These are phyloP conservation scores for Euura saliciscinereae DNA, from an alignment of 1,140 invertebrate genomes.

Conservation along the genomic window DNA sequence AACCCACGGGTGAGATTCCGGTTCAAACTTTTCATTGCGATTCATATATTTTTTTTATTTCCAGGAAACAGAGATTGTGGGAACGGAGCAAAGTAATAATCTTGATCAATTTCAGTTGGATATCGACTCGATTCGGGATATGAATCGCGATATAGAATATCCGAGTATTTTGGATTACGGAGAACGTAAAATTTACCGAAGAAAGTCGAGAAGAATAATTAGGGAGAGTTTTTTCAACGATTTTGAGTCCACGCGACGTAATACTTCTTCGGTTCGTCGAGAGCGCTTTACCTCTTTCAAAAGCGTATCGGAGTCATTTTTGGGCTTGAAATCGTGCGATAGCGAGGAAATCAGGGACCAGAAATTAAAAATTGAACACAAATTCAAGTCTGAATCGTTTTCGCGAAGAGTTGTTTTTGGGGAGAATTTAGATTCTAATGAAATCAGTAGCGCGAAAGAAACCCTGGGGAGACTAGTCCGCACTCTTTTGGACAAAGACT, in stretches of 20 bases:
- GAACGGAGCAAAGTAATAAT: neutral
- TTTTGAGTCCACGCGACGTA: neutral
- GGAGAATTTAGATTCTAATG: neutral
- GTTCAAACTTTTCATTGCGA: neutral
- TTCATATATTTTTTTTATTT: neutral
- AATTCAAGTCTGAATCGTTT: neutral
- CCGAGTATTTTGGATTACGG: neutral
- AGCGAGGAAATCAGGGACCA: too few relatives aligned
- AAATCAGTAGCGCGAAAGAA: neutral
- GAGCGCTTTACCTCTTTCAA: neutral
- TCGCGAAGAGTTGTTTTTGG: neutral
- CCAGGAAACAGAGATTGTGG: neutral
- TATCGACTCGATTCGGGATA: neutral
- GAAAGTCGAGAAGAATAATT: neutral
- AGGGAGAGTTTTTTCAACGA: neutral
- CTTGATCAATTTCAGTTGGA: neutral
- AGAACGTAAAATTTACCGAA: neutral
- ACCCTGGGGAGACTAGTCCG: neutral
- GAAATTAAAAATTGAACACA: neutral
- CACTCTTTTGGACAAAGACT: neutral
- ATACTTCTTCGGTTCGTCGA: neutral
- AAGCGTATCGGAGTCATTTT: neutral
- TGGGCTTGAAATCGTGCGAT: neutral
- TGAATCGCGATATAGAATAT: neutral
- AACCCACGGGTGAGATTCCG: conserved; percentile 44